A percentile compares a stretch with the other conserved stretches of the same genome.
Conservation (phyloP, 2,888 invertebrate species). For the Serrognathus titanus region DNA sequence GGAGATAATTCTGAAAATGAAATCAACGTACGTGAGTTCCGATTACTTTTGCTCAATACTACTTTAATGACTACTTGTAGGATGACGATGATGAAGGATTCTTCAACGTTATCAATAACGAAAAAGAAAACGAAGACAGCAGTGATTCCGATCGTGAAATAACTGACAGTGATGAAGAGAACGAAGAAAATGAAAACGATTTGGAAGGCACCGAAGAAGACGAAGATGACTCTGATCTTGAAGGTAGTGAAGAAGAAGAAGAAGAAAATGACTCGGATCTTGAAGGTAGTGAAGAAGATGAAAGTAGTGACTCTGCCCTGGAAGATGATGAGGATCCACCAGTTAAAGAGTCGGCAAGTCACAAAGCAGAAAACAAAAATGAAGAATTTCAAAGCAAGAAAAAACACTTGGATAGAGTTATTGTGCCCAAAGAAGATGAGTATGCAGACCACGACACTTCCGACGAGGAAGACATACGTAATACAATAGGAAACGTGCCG, state of each 20-base stretch:
- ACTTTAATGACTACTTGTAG: too few species aligned
- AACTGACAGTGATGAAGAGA: conserved; percentile 41
- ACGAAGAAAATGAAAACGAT: conserved; percentile 36
- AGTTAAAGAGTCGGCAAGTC: conserved; percentile 22
- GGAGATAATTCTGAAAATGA: too few species aligned
- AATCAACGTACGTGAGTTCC: too few species aligned
- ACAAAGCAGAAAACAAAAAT: too few species aligned
- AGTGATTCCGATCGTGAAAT: conserved; percentile 35
- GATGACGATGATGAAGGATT: conserved; percentile 14
- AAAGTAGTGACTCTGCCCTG: conserved; percentile 10
- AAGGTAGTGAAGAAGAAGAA: conserved; percentile 15
- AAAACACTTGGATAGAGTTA: conserved; percentile 2
- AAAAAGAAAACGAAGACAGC: conserved; percentile 42
- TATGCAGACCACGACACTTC: conserved; percentile 84
- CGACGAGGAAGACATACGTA: conserved; percentile 91
- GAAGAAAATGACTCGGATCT: conserved; percentile 10
- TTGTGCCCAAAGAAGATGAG: conserved; percentile 53
- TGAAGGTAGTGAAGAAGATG: conserved; percentile 5
- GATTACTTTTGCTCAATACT: too few species aligned
- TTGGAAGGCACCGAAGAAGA: conserved; percentile 46
- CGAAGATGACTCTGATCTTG: conserved; percentile 34
- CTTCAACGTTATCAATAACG: conserved; percentile 27
- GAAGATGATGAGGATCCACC: conserved; percentile 11
- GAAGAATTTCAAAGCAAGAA: not conserved
- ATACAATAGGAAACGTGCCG: conserved; percentile 95